These are phyloP conservation scores for Clitarchus hookeri DNA, from an alignment of 2,888 invertebrate species.

Conservation along the genomic window DNA sequence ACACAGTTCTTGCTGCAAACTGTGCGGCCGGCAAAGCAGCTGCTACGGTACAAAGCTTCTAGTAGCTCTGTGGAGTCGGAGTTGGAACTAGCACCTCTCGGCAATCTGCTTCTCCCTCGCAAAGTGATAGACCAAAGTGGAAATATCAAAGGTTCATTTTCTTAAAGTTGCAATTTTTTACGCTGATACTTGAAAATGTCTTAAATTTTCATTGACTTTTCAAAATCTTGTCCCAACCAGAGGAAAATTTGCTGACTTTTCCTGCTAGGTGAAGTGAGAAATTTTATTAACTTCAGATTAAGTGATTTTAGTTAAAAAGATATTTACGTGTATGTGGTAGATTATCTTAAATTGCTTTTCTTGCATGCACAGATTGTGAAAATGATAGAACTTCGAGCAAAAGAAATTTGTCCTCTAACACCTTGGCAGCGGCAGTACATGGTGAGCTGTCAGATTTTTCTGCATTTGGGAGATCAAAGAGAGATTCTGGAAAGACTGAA, in stretches of 20 bases:
- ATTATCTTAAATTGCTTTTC: too few species aligned
- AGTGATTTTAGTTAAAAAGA: too few species aligned
- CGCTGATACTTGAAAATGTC: too few species aligned
- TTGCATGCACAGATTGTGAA: background rate
- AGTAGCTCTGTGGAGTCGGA: background rate
- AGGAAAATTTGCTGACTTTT: too few species aligned
- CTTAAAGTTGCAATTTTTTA: too few species aligned
- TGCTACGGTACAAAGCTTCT: background rate
- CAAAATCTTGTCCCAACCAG: too few species aligned
- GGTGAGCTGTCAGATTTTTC: background rate
- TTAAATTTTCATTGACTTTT: too few species aligned
- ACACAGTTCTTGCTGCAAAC: conserved; percentile 34
- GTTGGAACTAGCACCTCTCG: background rate
- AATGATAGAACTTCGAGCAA: background rate
- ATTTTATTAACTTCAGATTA: too few species aligned
- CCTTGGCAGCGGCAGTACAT: background rate
- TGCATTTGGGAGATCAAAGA: background rate
- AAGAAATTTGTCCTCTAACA: background rate
- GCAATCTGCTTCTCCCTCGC: background rate
- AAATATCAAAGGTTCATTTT: too few species aligned
- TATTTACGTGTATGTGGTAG: too few species aligned
- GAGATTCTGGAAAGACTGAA: background rate
- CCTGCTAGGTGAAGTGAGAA: too few species aligned
- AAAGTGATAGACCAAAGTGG: background rate
- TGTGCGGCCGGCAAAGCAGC: conserved; percentile 31